These are phyloP conservation scores for Aphidius gifuensis DNA, from an alignment of 1,140 invertebrate genomes.

Conservation along the genomic window DNA sequence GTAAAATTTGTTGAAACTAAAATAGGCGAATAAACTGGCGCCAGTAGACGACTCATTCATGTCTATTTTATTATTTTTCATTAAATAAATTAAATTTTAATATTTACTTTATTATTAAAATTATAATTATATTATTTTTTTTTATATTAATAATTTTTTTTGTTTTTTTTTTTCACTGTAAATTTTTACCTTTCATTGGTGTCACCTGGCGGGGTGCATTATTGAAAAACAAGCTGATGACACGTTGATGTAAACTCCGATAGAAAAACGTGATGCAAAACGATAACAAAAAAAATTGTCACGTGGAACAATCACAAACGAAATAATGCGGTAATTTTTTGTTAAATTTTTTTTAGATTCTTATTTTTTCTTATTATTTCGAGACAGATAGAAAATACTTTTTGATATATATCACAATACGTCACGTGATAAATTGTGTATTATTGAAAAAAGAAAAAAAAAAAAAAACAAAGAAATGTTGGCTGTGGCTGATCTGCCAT, in stretches of 20 bases:
- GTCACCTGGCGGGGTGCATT: slow-evolving; percentile 47
- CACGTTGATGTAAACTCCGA: background rate
- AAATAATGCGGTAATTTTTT: no score
- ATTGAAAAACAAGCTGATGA: slow-evolving; percentile 9
- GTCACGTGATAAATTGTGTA: no score
- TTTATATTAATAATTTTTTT: background rate
- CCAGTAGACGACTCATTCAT: background rate
- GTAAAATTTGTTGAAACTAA: slow-evolving; percentile 5
- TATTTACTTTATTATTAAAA: background rate
- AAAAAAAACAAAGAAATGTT: no score
- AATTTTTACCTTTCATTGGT: slow-evolving; percentile 41
- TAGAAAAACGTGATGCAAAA: slow-evolving; percentile 1
- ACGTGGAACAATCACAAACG: no score
- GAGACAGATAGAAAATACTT: no score
- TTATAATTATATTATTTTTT: no score
- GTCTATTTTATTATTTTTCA: background rate
- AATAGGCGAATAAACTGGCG: slow-evolving; percentile 7
- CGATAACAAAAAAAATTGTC: background rate
- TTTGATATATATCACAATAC: no score
- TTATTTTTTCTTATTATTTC: no score
- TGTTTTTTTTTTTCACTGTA: background rate
- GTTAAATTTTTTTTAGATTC: no score
- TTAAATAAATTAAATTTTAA: background rate
- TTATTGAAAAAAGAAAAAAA: no score
- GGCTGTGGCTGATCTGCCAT: slow-evolving; percentile 38